Evolutionary conservation across 64 coral and sea anemone genomes (phyloP), one percentile per base, ranked within the genome.

Genomic region (Acropora tenuis): DNA sequence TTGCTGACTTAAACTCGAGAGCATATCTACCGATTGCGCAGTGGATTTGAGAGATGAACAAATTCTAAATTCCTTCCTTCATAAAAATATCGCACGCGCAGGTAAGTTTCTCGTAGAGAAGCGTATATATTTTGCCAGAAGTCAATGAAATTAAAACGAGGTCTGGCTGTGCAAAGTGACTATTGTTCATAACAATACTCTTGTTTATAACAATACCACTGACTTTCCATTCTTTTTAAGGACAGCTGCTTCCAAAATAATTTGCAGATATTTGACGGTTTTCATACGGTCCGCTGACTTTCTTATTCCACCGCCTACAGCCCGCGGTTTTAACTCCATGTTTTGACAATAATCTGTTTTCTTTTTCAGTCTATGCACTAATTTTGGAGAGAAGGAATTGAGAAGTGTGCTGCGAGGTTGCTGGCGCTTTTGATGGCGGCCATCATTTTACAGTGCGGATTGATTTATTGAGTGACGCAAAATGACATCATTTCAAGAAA

Each of bases 401-500:
- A 66, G 9, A 8, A 66, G 9, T 66, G 17, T 66, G 4, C 2
- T 66, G 68, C 18, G 6, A n/a, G 4, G 5, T 55, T 55, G 68
- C 19, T 20, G 9, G 68, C 17, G 8, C 13, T 47, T 48, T 78
- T 78, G 11, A 16, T 85, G 11, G 12, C 72, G 66, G 19, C 65
- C 82, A 61, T 45, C 82, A 85, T 85, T 46, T 71, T 85, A 67
- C 80, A 85, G 61, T 69, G 18, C 61, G 49, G 45, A 72, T 61
- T 47, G 65, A 85, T 48, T 85, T 2, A 1, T 57, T 0, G 8
- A 69, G 1, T 67, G 61, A 71, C 65, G 17, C 8, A 48, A 63
- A 85, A 85, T 85, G 61, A 85, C 46, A 59, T 85, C 61, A 85
- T 71, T 7, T 43, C 65, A 4, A 8, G 17, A 47, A 40, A 85